phyloP scores from a whole-genome alignment of 2,888 invertebrate genomes.

The Cyaniris semiargus region DNA sequence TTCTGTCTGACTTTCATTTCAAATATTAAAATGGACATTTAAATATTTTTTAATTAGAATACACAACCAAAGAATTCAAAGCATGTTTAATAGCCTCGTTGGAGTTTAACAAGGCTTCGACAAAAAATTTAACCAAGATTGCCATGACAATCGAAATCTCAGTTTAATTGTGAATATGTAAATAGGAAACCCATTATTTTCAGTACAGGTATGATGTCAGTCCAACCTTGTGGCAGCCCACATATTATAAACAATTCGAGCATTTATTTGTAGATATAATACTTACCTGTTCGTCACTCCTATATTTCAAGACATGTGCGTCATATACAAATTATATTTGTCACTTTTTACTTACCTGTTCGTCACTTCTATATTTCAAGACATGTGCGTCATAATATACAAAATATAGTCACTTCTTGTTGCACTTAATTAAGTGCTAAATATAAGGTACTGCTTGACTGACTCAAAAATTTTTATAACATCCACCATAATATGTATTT shows the following conservation, averaged over 20 bases:
- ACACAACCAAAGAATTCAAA: too few relatives aligned
- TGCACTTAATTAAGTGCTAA: too few relatives aligned
- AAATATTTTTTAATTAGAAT: too few relatives aligned
- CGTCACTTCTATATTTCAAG: background rate
- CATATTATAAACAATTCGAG: slow-evolving; percentile 12
- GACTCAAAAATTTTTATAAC: too few relatives aligned
- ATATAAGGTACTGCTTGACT: too few relatives aligned
- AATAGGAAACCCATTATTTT: slow-evolving; percentile 7
- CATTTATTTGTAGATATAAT: background rate
- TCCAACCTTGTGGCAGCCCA: background rate
- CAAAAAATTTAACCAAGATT: background rate
- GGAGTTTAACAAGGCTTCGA: background rate
- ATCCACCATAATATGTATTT: too few relatives aligned
- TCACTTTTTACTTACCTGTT: background rate
- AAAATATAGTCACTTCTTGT: background rate
- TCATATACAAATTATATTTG: background rate
- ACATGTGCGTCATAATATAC: background rate
- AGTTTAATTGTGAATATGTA: background rate
- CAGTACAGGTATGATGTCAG: background rate
- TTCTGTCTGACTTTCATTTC: too few relatives aligned
- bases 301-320: background rate
- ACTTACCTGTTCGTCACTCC: slow-evolving; percentile 1
- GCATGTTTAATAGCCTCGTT: too few relatives aligned
- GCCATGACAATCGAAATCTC: background rate
- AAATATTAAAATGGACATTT: too few relatives aligned